Evolutionary conservation across 2,113 vertebrate genomes (phyloP).

Genomic region (Cyprinodon tularosa): DNA sequence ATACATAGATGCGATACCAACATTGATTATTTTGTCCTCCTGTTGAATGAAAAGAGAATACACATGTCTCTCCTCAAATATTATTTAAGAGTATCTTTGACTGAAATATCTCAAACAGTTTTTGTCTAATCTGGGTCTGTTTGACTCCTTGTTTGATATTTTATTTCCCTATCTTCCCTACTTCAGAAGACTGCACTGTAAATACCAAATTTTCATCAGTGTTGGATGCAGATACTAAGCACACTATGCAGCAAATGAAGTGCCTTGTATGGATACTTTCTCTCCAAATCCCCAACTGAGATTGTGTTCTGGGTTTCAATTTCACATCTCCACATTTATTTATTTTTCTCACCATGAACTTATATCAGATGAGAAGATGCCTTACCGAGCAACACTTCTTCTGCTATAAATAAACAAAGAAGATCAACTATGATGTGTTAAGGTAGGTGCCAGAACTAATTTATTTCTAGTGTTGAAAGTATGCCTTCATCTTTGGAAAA

Average conservation of each 20-base stretch:
- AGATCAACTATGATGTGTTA: conserved; percentile 2
- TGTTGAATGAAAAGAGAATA: neutral
- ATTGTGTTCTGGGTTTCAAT: conserved; percentile 38
- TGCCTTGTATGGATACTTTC: conserved; percentile 24
- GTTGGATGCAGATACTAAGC: conserved; percentile 39
- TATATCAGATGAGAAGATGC: conserved; percentile 25
- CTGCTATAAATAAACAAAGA: conserved; percentile 25
- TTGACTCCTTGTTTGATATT: conserved; percentile 29
- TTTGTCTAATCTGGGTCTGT: conserved; percentile 16
- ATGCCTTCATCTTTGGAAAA: neutral
- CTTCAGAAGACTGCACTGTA: conserved; percentile 8
- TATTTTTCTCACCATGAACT: conserved; percentile 15
- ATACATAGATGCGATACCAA: conserved; percentile 8
- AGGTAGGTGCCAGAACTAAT: neutral
- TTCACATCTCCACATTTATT: conserved; percentile 34
- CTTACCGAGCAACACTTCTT: conserved; percentile 19
- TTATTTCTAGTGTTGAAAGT: neutral
- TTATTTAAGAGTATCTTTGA: conserved; percentile 28
- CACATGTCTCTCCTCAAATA: neutral
- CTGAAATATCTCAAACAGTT: conserved; percentile 15
- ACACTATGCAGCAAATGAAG: conserved; percentile 41
- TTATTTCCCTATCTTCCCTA: conserved; percentile 15
- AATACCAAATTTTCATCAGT: conserved; percentile 9
- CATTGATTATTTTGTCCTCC: conserved; percentile 16
- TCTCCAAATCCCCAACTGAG: conserved; percentile 17